Conservation (phyloP, 1,140 invertebrate genomes). For the Bemisia tabaci region DNA sequence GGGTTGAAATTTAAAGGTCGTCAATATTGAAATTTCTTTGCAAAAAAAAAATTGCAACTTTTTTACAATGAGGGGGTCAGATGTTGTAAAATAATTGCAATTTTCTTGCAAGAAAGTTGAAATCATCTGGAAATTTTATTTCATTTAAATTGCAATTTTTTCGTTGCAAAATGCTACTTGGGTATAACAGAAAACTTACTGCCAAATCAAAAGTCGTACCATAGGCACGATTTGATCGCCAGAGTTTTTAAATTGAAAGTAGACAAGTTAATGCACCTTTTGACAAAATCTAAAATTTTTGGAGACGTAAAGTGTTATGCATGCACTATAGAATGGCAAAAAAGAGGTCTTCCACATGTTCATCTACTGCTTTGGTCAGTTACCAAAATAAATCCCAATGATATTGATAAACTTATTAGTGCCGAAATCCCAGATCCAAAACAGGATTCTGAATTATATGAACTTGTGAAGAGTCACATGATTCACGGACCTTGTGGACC, state of each 20-base stretch:
- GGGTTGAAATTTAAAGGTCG: no score
- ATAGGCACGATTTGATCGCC: constrained; percentile 7
- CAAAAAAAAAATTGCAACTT: no score
- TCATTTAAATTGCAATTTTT: no score
- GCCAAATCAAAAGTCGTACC: not conserved
- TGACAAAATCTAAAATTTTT: constrained; percentile 10
- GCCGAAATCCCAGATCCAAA: constrained; percentile 38
- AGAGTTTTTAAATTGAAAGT: constrained; percentile 13
- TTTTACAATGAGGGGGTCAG: no score
- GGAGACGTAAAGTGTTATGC: constrained; percentile 22
- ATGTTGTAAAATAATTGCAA: no score
- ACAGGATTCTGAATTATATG: constrained; percentile 30
- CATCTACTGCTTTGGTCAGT: constrained; percentile 35
- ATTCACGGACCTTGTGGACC: constrained; percentile 39
- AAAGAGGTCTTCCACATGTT: constrained; percentile 33
- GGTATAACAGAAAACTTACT: not conserved
- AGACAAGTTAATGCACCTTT: constrained; percentile 7
- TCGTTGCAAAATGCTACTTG: no score
- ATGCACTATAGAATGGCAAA: constrained; percentile 35
- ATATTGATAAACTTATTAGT: constrained; percentile 35
- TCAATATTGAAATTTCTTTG: no score
- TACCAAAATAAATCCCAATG: constrained; percentile 27
- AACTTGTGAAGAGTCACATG: constrained; percentile 33
- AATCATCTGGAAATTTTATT: no score
- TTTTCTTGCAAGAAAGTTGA: no score